Conservation (phyloP, 2,113 vertebrate species). For the Paradisaea rubra region DNA sequence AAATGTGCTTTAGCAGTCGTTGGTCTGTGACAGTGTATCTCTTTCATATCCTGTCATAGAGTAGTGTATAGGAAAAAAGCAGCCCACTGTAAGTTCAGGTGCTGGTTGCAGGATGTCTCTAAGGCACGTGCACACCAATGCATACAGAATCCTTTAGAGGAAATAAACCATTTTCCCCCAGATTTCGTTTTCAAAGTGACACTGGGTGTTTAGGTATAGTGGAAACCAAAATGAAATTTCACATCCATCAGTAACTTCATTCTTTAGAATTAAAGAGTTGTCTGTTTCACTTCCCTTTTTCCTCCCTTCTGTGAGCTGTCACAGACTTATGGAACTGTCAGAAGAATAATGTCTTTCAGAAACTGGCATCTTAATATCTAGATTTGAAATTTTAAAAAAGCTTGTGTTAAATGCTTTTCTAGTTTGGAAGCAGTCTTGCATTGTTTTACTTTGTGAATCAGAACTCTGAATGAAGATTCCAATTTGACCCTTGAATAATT, state of each 20-base stretch:
- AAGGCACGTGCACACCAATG: fast-evolving
- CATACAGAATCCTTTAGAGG: background rate
- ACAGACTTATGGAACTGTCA: background rate
- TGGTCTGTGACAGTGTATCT: background rate
- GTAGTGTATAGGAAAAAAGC: background rate
- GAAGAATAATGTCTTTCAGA: background rate
- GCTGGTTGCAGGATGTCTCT: background rate
- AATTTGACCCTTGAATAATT: background rate
- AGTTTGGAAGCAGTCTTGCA: background rate
- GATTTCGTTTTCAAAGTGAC: background rate
- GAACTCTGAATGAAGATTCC: background rate
- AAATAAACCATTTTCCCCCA: background rate
- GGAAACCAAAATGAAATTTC: background rate
- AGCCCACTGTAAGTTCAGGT: background rate
- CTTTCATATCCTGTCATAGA: background rate
- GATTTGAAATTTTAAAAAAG: background rate
- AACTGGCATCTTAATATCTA: background rate
- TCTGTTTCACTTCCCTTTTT: background rate
- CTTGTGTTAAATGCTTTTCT: background rate
- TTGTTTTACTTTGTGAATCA: background rate
- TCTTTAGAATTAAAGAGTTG: background rate
- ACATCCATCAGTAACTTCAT: background rate
- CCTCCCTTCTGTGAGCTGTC: background rate
- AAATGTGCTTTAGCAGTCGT: background rate
- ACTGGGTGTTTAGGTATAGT: background rate